Conservation (phyloP, 2,888 invertebrate species). For the Drymonia ruficornis region DNA sequence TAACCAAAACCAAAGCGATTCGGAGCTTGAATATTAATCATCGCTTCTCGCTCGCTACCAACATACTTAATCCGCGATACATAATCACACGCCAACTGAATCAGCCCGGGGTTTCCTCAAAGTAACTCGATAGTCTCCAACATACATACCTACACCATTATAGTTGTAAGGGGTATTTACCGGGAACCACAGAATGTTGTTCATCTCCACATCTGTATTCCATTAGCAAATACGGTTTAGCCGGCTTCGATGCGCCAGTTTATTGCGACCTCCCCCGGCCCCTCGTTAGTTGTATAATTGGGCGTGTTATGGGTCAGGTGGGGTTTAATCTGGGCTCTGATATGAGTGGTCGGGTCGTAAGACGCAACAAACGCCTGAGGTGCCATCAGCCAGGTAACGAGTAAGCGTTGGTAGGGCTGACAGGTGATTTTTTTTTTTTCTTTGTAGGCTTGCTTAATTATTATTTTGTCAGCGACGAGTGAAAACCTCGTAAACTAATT, state of each 20-base stretch:
- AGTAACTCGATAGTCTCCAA: conserved; percentile 34
- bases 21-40: not conserved
- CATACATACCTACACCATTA: conserved; percentile 16
- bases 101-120: conserved; percentile 14
- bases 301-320: conserved; percentile 53
- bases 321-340: conserved; percentile 70
- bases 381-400: conserved; percentile 73
- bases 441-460: too few relatives aligned
- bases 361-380: conserved; percentile 80
- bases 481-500: too few relatives aligned
- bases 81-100: conserved; percentile 7
- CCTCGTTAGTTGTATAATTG: conserved; percentile 48
- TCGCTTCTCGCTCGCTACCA: conserved; percentile 7
- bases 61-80: conserved; percentile 15
- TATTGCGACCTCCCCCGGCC: conserved; percentile 45
- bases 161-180: conserved; percentile 53
- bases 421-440: not conserved
- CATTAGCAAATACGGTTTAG: conserved; percentile 80
- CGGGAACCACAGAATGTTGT: conserved; percentile 69
- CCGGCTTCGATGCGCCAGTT: conserved; percentile 58
- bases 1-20: too few relatives aligned
- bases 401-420: conserved; percentile 54
- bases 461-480: too few relatives aligned
- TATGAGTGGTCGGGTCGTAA: conserved; percentile 63
- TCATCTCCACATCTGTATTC: conserved; percentile 78